Conservation (phyloP, 1,140 invertebrate genomes). For the Dufourea novaeangliae region DNA sequence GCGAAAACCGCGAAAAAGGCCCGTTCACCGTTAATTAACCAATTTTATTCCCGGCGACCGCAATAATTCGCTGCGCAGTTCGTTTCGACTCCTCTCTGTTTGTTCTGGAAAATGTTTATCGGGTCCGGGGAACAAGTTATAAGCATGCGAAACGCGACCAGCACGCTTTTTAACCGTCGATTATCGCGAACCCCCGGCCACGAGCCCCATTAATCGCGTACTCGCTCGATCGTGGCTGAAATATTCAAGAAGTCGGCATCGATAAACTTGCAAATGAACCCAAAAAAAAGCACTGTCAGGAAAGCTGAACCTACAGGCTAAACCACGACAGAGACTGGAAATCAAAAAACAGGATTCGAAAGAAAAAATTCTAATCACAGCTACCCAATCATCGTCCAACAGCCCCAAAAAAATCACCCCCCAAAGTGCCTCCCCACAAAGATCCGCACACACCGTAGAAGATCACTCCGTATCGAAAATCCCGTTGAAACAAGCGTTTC, state of each 20-base stretch:
- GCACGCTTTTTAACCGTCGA: not conserved
- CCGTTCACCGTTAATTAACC: conserved; percentile 9
- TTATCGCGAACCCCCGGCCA: not conserved
- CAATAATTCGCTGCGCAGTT: conserved; percentile 5
- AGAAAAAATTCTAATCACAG: no score
- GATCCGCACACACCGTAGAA: no score
- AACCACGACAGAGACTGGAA: no score
- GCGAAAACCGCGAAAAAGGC: conserved; percentile 3
- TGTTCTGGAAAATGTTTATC: conserved; percentile 13
- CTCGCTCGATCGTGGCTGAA: not conserved
- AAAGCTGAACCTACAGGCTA: no score
- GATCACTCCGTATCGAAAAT: no score
- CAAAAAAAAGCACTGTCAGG: not conserved
- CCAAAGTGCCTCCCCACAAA: no score
- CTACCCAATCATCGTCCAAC: no score
- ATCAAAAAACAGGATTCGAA: no score
- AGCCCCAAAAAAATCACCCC: no score
- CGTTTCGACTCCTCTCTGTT: conserved; percentile 1
- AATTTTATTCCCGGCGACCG: not conserved
- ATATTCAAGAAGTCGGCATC: not conserved
- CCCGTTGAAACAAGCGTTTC: not conserved
- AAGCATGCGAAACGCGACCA: not conserved
- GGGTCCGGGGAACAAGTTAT: conserved; percentile 7
- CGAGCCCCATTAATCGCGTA: not conserved
- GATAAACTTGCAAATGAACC: not conserved